These are phyloP conservation scores for Scatophagus argus DNA, from an alignment of 2,113 vertebrate genomes.

Conservation along the genomic window DNA sequence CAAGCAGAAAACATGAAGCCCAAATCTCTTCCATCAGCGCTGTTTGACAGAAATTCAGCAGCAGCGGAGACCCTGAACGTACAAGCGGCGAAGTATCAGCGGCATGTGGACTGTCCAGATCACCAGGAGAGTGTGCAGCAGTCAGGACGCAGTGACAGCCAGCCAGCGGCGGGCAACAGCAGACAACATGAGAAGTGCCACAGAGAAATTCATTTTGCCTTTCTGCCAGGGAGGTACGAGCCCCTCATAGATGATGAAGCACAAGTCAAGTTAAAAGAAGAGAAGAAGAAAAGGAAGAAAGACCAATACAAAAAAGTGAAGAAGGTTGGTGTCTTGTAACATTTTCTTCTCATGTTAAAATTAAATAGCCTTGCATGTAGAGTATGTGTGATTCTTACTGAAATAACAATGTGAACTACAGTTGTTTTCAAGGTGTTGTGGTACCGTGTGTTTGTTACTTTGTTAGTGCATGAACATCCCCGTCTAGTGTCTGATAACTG, in stretches of 20 bases:
- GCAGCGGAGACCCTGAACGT: conserved; percentile 10
- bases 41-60: conserved; percentile 53
- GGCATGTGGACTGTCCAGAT: conserved; percentile 66
- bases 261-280: conserved; percentile 57
- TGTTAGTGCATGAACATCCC: not conserved
- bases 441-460: not conserved
- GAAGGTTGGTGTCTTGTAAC: conserved; percentile 73
- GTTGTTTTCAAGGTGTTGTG: not conserved
- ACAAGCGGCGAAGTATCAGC: conserved; percentile 54
- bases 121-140: not conserved
- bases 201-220: conserved; percentile 67
- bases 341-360: not conserved
- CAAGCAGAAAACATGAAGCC: conserved; percentile 71
- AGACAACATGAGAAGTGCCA: conserved; percentile 28
- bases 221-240: conserved; percentile 77
- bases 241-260: conserved; percentile 73
- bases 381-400: not conserved
- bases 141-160: not conserved
- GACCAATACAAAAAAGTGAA: conserved; percentile 79
- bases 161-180: not conserved
- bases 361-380: not conserved
- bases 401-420: not conserved
- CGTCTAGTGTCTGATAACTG: not conserved
- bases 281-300: conserved; percentile 78
- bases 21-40: conserved; percentile 54